A percentile compares a stretch with the other conserved stretches of the same genome.
phyloP scores from a whole-genome alignment of 2,797 vertebrate species.

The Apogon hyalosoma region DNA sequence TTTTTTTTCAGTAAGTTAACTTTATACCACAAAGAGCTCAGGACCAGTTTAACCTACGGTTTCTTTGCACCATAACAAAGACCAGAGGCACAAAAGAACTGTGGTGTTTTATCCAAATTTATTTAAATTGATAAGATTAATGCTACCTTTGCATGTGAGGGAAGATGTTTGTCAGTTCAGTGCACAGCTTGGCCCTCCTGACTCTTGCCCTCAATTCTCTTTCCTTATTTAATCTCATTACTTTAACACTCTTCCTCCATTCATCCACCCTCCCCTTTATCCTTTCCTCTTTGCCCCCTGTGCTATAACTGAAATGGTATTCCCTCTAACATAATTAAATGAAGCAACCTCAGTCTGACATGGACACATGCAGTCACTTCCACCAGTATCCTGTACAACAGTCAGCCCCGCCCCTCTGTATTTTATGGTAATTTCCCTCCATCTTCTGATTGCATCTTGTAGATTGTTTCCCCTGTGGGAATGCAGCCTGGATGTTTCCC shows the following conservation, averaged over 20 bases:
- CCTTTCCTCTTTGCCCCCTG: slow-evolving; percentile 13
- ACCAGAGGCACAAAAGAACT: too few relatives aligned
- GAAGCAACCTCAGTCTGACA: slow-evolving; percentile 40
- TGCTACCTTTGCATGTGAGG: background rate
- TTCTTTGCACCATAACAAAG: too few relatives aligned
- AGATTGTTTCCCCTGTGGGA: slow-evolving; percentile 33
- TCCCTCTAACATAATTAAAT: slow-evolving; percentile 77
- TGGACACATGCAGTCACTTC: slow-evolving; percentile 11
- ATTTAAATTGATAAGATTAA: background rate
- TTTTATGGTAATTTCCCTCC: slow-evolving; percentile 61
- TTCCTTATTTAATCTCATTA: slow-evolving; percentile 60
- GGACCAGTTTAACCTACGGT: too few relatives aligned
- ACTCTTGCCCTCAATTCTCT: slow-evolving; percentile 1
- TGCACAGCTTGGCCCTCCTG: background rate
- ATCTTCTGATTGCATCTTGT: slow-evolving; percentile 65
- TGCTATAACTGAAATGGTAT: slow-evolving; percentile 61
- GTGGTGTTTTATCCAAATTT: background rate
- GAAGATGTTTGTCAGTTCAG: background rate
- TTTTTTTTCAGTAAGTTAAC: too few relatives aligned
- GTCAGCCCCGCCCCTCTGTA: slow-evolving; percentile 10
- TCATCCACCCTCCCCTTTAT: slow-evolving; percentile 13
- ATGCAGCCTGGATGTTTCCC: slow-evolving; percentile 34
- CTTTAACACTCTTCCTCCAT: slow-evolving; percentile 49
- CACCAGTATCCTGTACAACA: slow-evolving; percentile 10
- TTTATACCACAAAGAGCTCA: too few relatives aligned